These are phyloP conservation scores for Botia almorhae DNA, from an alignment of 2,797 vertebrate genomes.

Conservation along the genomic window DNA sequence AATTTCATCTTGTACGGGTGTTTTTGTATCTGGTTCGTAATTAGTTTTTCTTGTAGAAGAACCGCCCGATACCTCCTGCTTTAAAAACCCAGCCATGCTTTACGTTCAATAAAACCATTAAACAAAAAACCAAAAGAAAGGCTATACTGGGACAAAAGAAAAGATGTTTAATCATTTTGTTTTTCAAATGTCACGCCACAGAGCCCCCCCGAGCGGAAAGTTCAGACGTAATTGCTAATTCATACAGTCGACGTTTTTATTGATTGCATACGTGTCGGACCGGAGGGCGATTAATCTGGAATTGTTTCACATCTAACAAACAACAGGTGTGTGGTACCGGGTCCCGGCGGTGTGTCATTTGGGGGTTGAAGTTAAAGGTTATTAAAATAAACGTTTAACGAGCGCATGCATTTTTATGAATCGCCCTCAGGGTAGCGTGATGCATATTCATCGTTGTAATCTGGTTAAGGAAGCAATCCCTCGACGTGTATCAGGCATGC, in stretches of 20 bases:
- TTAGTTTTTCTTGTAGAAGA: conserved; percentile 27
- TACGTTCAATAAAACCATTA: conserved; percentile 41
- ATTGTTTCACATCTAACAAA: conserved; percentile 26
- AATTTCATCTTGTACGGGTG: conserved; percentile 6
- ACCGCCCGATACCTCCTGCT: conserved; percentile 16
- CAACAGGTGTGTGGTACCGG: conserved; percentile 37
- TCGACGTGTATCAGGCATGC: conserved; percentile 41
- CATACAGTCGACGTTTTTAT: conserved; percentile 2
- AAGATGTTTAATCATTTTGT: conserved; percentile 47
- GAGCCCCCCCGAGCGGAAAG: conserved; percentile 35
- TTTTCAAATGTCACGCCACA: conserved; percentile 41
- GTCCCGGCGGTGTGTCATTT: conserved; percentile 18
- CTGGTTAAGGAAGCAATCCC: conserved; percentile 50
- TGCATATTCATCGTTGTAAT: conserved; percentile 60
- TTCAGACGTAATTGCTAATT: conserved; percentile 50
- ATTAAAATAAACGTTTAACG: conserved; percentile 58
- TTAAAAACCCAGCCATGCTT: conserved; percentile 44
- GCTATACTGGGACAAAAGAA: conserved; percentile 4
- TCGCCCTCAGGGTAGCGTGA: conserved; percentile 39
- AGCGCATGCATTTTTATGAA: conserved; percentile 56
- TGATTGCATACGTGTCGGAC: conserved; percentile 40
- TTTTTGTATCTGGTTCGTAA: conserved; percentile 36
- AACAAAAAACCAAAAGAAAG: conserved; percentile 43
- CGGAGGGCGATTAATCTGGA: conserved; percentile 6
- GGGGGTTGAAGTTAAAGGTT: conserved; percentile 38